A percentile compares a stretch with the other conserved stretches of the same genome.
These are phyloP conservation scores for Gallinago jamesoni DNA, from an alignment of 2,113 vertebrate genomes.

Conservation along the genomic window DNA sequence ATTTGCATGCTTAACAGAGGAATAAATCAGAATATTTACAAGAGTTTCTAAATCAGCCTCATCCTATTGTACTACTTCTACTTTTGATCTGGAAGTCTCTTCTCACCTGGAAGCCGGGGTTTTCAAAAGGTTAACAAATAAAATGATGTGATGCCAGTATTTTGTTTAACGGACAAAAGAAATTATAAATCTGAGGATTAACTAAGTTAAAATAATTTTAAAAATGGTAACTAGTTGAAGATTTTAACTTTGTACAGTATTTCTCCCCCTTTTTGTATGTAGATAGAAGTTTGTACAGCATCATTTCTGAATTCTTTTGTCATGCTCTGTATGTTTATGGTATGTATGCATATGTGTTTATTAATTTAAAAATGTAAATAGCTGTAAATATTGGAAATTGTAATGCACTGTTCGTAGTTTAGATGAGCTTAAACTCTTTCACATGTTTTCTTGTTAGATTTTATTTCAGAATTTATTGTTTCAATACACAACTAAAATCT, in stretches of 20 bases:
- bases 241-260: not conserved
- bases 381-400: not conserved
- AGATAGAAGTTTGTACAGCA: rapidly evolving
- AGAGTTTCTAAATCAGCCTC: not conserved
- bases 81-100: not conserved
- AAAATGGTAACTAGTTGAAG: not conserved
- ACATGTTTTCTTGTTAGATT: not conserved
- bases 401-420: not conserved
- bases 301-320: not conserved
- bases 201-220: not conserved
- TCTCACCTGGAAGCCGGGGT: not conserved
- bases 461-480: not conserved
- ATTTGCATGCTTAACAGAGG: not conserved
- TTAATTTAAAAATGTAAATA: not conserved
- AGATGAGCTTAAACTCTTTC: not conserved
- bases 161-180: not conserved
- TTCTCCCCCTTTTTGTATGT: not conserved
- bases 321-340: not conserved
- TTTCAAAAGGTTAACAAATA: not conserved
- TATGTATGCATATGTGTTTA: not conserved
- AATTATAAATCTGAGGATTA: not conserved
- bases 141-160: not conserved
- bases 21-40: not conserved
- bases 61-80: not conserved
- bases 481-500: not conserved